Percentiles rank a stretch among this genome's conserved stretches.
phyloP scores from a whole-genome alignment of 1,140 invertebrate species.

The Drosophila tropicalis region DNA sequence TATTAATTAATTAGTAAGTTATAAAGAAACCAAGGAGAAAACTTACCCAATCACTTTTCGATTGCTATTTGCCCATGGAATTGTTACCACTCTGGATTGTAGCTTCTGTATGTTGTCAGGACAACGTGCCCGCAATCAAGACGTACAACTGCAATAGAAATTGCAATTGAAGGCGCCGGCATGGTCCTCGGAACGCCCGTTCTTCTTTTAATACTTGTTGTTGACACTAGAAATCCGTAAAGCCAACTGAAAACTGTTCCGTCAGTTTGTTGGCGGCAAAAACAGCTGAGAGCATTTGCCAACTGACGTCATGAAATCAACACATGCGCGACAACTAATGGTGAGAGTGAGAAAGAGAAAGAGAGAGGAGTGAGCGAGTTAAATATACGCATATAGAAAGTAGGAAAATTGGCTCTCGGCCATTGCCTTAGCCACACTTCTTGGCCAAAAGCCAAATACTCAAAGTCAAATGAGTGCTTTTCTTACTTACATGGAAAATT shows the following conservation, averaged over 20 bases:
- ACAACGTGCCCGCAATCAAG: constrained; percentile 43
- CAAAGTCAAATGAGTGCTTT: constrained; percentile 6
- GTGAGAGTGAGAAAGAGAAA: neutral
- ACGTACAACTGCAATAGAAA: constrained; percentile 39
- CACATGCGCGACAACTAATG: constrained; percentile 58
- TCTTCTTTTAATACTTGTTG: constrained; percentile 28
- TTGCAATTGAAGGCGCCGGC: constrained; percentile 33
- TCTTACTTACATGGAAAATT: constrained; percentile 31
- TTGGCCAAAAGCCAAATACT: constrained; percentile 34
- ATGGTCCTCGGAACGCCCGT: constrained; percentile 38
- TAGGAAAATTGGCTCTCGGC: constrained; percentile 35
- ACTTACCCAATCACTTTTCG: constrained; percentile 1
- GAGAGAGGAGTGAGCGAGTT: constrained; percentile 20
- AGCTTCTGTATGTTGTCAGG: constrained; percentile 43
- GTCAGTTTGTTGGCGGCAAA: constrained; percentile 51
- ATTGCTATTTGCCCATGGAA: neutral
- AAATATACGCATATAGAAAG: constrained; percentile 20
- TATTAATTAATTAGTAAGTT: constrained; percentile 22
- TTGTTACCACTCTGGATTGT: neutral
- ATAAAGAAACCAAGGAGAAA: neutral
- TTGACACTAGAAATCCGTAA: constrained; percentile 56
- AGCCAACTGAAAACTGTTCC: constrained; percentile 61
- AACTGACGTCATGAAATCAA: constrained; percentile 63
- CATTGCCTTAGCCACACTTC: constrained; percentile 36
- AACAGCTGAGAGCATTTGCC: constrained; percentile 64